Base-by-base conservation (phyloP, 2,797 vertebrate genomes). In the Trachops cirrhosus region DNA sequence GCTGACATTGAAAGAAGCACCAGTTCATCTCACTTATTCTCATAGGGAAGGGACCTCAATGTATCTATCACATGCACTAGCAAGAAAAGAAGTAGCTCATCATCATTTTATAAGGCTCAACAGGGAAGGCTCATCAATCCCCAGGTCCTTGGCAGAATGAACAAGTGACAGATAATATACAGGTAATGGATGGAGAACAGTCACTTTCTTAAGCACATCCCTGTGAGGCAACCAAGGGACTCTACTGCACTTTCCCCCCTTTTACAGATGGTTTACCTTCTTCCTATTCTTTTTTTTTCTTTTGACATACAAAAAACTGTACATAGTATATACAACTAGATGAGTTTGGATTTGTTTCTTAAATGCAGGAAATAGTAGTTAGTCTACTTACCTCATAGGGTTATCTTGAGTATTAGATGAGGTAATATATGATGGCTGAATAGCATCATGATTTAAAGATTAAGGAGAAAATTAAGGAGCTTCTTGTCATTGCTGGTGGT, bases 221-320 rank as follows among this genome's bases (percentile, higher is more conserved):
- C 39, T 57, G 4, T 89, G 75, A 92, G 14, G 50, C 86, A 95
- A 83, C 59, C 18, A 73, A 73, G 74, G 41, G 29, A 62, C 24
- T 71, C 9, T 41, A n/a, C 9, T 86, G 12, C 16, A 68, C 6
- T 62, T 48, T 54, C 44, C 73, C 24, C 14, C 84, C 77, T 90
- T 95, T 95, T 92, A 89, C 14, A 41, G 22, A 52, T 86, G 34
- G 48, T 34, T 74, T 96, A 77, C 70, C 91, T 95, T 89, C n/a
- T 89, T 62, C 26, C 12, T 83, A 59, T 62, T 48, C 50, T 57
- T 57, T 48, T 59, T 57, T 57, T 57, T 59, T 59, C 18, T 57
- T 86, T 46, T 80, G 1, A 37, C 37, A 37, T 79, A 64, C 29
- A 14, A 78, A 89, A 94, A 59, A 50, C 50, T 89, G 21, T 50